These are phyloP conservation scores for Machimus rusticus DNA, from an alignment of 2,888 invertebrate species.

Conservation along the genomic window DNA sequence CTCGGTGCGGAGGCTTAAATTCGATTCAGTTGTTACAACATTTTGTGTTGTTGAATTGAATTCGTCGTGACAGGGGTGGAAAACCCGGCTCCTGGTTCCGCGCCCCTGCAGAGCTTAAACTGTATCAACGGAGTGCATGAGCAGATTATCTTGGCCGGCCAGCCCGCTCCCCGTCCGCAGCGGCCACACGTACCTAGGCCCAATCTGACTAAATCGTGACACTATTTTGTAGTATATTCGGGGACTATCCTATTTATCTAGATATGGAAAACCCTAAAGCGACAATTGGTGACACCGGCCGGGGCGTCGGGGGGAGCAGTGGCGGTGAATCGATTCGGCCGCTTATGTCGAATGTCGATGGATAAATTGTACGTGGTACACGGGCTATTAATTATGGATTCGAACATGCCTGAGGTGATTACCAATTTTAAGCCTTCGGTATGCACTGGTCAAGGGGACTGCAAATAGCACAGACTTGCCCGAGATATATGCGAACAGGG, in stretches of 20 bases:
- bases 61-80: slow-evolving; percentile 42
- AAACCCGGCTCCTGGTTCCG: background rate
- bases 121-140: slow-evolving; percentile 28
- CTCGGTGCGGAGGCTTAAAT: slow-evolving; percentile 42
- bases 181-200: background rate
- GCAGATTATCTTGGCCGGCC: slow-evolving; percentile 36
- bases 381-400: slow-evolving; percentile 47
- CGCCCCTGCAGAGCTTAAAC: slow-evolving; percentile 12
- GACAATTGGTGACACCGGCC: slow-evolving; percentile 36
- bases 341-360: slow-evolving; percentile 45
- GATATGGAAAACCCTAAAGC: slow-evolving; percentile 38
- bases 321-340: slow-evolving; percentile 15
- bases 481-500: slow-evolving; percentile 11
- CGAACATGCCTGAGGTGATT: slow-evolving; percentile 46
- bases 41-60: slow-evolving; percentile 45
- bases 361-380: slow-evolving; percentile 47
- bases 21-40: slow-evolving; percentile 45
- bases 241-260: slow-evolving; percentile 33
- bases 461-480: background rate
- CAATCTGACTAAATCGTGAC: slow-evolving; percentile 38
- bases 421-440: slow-evolving; percentile 46
- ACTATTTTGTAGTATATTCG: slow-evolving; percentile 40
- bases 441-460: slow-evolving; percentile 10
- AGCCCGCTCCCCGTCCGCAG: background rate
- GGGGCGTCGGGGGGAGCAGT: background rate